These are phyloP conservation scores for Meiosimyza decipiens DNA, from an alignment of 2,888 invertebrate species.

Conservation along the genomic window DNA sequence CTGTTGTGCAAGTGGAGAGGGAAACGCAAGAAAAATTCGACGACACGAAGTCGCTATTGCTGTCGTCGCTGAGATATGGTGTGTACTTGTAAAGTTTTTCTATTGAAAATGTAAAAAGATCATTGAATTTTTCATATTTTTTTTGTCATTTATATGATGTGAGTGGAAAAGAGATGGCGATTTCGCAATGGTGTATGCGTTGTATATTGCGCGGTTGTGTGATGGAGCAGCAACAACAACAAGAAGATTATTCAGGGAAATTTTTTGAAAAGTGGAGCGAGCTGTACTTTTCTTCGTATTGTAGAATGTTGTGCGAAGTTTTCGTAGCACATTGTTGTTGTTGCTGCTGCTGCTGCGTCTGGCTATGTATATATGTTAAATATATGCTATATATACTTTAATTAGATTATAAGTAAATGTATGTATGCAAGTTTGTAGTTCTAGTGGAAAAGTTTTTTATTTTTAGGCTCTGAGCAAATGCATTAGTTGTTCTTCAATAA, in stretches of 20 bases:
- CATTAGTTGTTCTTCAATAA: not conserved
- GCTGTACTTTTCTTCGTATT: conserved; percentile 31
- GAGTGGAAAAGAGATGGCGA: conserved; percentile 6
- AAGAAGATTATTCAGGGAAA: not conserved
- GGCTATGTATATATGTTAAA: conserved; percentile 1
- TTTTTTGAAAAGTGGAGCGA: conserved; percentile 33
- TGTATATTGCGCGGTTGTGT: not conserved
- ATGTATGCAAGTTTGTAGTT: too few species aligned
- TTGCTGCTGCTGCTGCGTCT: conserved; percentile 2
- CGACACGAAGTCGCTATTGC: not conserved
- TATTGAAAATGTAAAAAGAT: not conserved
- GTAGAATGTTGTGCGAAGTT: not conserved
- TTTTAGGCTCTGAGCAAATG: not conserved
- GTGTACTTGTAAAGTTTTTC: conserved; percentile 18
- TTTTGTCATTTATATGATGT: not conserved
- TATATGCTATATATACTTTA: too few species aligned
- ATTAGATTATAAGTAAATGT: not conserved
- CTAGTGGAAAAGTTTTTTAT: not conserved
- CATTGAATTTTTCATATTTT: too few species aligned
- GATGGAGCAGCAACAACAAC: not conserved
- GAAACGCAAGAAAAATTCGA: not conserved
- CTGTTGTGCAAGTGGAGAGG: not conserved
- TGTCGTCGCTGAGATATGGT: conserved; percentile 3
- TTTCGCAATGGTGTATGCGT: not conserved
- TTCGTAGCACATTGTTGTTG: not conserved